Evolutionary conservation across 2,113 vertebrate species (phyloP), one percentile per base, ranked within the genome.

Genomic region (Carassius carassius): DNA sequence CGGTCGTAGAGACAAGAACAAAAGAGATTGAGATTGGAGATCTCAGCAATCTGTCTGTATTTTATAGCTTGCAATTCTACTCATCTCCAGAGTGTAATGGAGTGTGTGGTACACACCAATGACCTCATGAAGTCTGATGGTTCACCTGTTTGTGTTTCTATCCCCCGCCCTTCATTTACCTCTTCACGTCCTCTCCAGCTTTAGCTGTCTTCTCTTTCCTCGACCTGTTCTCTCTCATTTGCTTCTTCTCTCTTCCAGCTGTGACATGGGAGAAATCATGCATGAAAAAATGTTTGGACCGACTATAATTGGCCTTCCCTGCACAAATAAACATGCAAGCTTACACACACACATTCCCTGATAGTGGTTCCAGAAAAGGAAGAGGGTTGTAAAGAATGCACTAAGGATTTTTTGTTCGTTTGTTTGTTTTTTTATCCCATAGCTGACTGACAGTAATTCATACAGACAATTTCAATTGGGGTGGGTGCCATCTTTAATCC

Each of bases 31-130:
- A 72, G 75, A 77, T 32, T 37, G 14, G 75, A 56, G 16, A 58
- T 58, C 51, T 19, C 29, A 58, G 23, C 75, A 35, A 13, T 29
- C n/a, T 54, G 47, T 17, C 2, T 69, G 72, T 60, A 75, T 44
- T 37, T 56, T 62, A 78, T 69, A 49, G 56, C 70, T 58, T 78
- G 54, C 25, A 3, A 12, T 12, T 67, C 35, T 23, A 44, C 77
- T 58, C 63, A 77, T 84, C 81, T 84, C 83, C 58, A 74, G 35
- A 63, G 78, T 10, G 80, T 82, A 87, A 87, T 81, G 78, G 69
- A 72, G 78, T 70, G 62, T 87, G 70, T 14, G 80, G 25, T 23
- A 78, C 35, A 32, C 75, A 25, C 63, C 2, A 67, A 78, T 78
- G 54, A 80, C 54, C 82, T 73, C 23, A 25, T 44, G 72, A 75